A percentile compares a stretch with the other conserved stretches of the same genome.
These are phyloP conservation scores for Bufo bufo DNA, from an alignment of 2,113 vertebrate species.

Conservation along the genomic window DNA sequence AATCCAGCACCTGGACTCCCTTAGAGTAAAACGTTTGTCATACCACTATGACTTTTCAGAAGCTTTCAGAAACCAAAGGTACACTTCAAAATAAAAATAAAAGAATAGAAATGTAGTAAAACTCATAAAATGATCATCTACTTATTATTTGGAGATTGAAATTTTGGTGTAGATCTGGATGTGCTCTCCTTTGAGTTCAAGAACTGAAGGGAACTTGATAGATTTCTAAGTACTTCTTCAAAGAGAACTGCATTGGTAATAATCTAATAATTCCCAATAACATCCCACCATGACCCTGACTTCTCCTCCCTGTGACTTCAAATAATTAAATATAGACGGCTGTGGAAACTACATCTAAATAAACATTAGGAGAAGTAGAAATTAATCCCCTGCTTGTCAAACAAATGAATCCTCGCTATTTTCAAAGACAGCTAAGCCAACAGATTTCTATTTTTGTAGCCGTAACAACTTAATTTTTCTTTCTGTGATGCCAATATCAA, in stretches of 20 bases:
- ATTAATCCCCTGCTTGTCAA: conserved; percentile 59
- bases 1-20: no score
- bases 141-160: neutral
- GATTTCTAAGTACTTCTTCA: conserved; percentile 10
- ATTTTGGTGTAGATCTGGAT: neutral
- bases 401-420: conserved; percentile 57
- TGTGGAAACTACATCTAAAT: conserved; percentile 58
- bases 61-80: no score
- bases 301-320: conserved; percentile 42
- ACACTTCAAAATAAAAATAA: neutral
- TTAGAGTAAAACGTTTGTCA: no score
- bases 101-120: no score
- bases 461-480: conserved; percentile 58
- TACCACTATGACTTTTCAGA: no score
- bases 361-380: conserved; percentile 58
- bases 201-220: neutral
- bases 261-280: conserved; percentile 51
- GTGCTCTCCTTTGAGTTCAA: neutral
- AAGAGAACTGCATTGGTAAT: conserved; percentile 27
- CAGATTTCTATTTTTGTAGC: conserved; percentile 58
- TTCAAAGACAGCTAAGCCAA: conserved; percentile 57
- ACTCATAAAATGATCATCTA: neutral
- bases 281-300: conserved; percentile 49
- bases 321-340: conserved; percentile 57
- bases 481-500: conserved; percentile 56